These are phyloP conservation scores for Macroglossus sobrinus DNA, from an alignment of 2,113 vertebrate species.

Conservation along the genomic window DNA sequence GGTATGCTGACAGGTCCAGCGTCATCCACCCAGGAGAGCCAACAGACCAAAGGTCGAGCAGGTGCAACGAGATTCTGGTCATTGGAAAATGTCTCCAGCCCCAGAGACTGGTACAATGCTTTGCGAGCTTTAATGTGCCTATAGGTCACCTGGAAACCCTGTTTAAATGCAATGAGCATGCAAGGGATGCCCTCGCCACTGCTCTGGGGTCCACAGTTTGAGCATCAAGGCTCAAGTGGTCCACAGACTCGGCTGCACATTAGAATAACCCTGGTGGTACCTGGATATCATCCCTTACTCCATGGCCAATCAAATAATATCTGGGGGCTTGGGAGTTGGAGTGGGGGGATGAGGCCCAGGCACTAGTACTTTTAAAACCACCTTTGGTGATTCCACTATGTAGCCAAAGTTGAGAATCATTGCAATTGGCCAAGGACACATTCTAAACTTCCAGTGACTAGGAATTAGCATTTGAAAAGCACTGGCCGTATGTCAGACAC, in stretches of 20 bases:
- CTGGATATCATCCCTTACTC: not conserved
- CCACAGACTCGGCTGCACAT: not conserved
- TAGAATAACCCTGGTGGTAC: not conserved
- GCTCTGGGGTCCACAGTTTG: not conserved
- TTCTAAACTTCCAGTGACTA: not conserved
- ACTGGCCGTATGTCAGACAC: not conserved
- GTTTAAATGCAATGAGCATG: not conserved
- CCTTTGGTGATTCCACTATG: not conserved
- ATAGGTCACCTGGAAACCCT: not conserved
- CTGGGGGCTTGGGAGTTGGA: no score
- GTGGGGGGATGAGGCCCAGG: not conserved
- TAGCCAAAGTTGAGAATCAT: not conserved
- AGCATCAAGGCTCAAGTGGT: not conserved
- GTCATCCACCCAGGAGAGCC: not conserved
- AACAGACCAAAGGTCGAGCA: not conserved
- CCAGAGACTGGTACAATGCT: not conserved
- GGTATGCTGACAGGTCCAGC: not conserved
- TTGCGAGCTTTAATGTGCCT: not conserved
- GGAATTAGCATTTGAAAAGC: not conserved
- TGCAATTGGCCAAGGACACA: not conserved
- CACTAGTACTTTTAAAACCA: not conserved
- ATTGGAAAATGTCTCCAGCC: not conserved
- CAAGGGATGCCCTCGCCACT: fast-evolving
- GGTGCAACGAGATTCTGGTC: not conserved
- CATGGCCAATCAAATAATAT: not conserved